Percentiles rank a stretch among this genome's conserved stretches.
phyloP scores from a whole-genome alignment of 2,797 vertebrate species.

The Girardinus metallicus region DNA sequence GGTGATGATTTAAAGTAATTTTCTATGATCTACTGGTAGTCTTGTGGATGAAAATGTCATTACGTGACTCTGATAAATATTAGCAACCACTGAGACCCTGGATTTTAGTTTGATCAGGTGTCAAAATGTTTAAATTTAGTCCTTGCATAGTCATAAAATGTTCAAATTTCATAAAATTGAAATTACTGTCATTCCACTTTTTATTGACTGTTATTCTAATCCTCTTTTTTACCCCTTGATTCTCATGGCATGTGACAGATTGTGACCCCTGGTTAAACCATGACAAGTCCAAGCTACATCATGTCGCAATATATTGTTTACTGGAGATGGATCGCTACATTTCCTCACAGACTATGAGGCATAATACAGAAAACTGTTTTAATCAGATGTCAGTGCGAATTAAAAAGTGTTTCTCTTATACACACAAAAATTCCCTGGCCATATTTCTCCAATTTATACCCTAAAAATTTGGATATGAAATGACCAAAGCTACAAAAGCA shows the following conservation, averaged over 20 bases:
- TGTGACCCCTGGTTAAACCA: background rate
- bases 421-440: background rate
- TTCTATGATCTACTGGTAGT: background rate
- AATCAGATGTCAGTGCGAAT: background rate
- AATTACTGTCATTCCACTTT: background rate
- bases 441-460: background rate
- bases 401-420: background rate
- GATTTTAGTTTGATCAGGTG: background rate
- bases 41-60: background rate
- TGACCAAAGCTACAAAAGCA: background rate
- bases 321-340: background rate
- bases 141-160: background rate
- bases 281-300: background rate
- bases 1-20: background rate
- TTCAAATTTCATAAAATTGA: background rate
- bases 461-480: background rate
- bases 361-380: background rate
- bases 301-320: background rate
- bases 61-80: background rate
- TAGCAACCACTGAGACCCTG: background rate
- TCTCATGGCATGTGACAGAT: background rate
- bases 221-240: background rate
- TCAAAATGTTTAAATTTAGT: background rate
- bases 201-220: background rate
- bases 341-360: background rate